A percentile compares a stretch with the other conserved stretches of the same genome.
Conservation (phyloP, 2,888 invertebrate species). For the Drosophila birchii region DNA sequence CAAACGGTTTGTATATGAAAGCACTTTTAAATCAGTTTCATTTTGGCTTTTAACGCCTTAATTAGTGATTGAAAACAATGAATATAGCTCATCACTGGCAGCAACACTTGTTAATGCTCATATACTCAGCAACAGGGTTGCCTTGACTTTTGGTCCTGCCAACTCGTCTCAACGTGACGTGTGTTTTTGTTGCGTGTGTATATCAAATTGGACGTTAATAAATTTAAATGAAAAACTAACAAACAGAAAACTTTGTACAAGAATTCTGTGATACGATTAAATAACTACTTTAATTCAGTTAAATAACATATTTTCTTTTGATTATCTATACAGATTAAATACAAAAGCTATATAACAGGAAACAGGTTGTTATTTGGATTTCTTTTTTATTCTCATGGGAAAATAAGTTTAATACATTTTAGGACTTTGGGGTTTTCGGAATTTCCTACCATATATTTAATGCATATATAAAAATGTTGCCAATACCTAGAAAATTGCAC, state of each 20-base stretch:
- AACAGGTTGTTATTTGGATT: no score
- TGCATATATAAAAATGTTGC: no score
- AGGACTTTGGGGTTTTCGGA: no score
- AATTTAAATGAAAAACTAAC: background rate
- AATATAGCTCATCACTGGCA: constrained; percentile 22
- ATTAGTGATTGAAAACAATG: background rate
- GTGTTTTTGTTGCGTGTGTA: constrained; percentile 40
- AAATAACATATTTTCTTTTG: no score
- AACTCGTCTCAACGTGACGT: constrained; percentile 59
- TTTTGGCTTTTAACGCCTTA: fast-evolving
- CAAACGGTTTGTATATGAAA: no score
- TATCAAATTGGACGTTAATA: constrained; percentile 2
- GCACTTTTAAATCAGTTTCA: no score
- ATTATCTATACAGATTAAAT: no score
- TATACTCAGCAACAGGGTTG: constrained; percentile 54
- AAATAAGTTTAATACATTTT: no score
- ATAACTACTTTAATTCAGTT: background rate
- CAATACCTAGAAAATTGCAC: no score
- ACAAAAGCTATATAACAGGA: no score
- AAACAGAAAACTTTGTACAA: fast-evolving
- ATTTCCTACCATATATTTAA: no score
- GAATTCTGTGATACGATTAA: background rate
- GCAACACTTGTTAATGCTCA: constrained; percentile 67
- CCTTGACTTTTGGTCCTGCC: constrained; percentile 57
- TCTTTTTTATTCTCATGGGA: no score